Evolutionary conservation across 1,140 invertebrate genomes (phyloP).

Genomic region (Thalassaphorura encarpata): DNA sequence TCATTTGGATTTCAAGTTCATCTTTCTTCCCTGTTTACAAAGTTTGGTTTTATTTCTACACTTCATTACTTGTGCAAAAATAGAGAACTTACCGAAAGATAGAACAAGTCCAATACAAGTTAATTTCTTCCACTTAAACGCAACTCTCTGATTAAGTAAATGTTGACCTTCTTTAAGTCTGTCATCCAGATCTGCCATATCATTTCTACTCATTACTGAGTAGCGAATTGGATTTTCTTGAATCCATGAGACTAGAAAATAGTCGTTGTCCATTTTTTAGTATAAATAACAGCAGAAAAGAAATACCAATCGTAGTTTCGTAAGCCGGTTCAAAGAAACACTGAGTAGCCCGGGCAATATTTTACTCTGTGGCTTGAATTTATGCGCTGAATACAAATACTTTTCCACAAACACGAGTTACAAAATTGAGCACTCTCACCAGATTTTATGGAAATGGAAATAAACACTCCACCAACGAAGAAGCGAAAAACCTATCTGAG

Average conservation of each 20-base stretch:
- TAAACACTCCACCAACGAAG: no score
- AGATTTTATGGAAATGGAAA: no score
- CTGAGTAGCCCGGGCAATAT: no score
- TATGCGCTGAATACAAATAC: no score
- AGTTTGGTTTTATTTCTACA: not conserved
- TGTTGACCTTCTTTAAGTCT: not conserved
- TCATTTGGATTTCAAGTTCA: not conserved
- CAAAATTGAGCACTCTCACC: no score
- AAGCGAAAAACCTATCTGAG: no score
- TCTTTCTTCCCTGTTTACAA: not conserved
- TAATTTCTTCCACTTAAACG: not conserved
- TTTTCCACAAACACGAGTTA: no score
- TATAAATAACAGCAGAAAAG: no score
- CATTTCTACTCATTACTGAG: not conserved
- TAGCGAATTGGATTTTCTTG: not conserved
- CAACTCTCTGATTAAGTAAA: not conserved
- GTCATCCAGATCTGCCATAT: not conserved
- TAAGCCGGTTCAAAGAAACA: no score
- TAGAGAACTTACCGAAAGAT: not conserved
- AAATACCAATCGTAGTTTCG: no score
- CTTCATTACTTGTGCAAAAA: not conserved
- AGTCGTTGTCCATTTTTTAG: slow-evolving; percentile 2
- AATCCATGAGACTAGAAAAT: not conserved
- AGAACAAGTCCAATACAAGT: not conserved
- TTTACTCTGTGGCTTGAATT: no score